These are phyloP conservation scores for Apeltes quadracus DNA, from an alignment of 2,113 vertebrate species.

Conservation along the genomic window DNA sequence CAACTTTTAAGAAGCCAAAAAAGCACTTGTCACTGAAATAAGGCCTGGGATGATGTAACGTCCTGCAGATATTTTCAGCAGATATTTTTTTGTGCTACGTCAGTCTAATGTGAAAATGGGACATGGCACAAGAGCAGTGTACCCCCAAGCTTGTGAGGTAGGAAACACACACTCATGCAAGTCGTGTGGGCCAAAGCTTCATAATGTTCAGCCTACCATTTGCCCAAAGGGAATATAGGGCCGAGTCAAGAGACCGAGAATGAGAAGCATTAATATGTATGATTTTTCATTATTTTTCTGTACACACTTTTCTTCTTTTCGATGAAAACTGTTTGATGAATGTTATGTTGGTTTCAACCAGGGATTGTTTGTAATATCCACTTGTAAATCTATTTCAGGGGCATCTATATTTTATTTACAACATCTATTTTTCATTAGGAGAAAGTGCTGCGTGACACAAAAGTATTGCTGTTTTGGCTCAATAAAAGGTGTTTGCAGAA, in stretches of 20 bases:
- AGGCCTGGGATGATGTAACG: neutral
- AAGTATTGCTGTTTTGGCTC: conserved; percentile 53
- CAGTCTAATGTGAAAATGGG: conserved; percentile 1
- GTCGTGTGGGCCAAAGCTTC: conserved; percentile 23
- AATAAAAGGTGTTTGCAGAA: conserved; percentile 47
- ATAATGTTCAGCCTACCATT: conserved; percentile 15
- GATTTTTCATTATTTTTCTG: neutral
- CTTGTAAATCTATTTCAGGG: conserved; percentile 52
- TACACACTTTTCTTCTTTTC: conserved; percentile 14
- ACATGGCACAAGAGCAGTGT: neutral
- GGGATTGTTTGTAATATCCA: conserved; percentile 41
- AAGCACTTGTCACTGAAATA: neutral
- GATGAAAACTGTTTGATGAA: conserved; percentile 22
- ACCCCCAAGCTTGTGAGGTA: conserved; percentile 3
- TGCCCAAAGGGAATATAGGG: conserved; percentile 16
- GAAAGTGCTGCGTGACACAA: conserved; percentile 41
- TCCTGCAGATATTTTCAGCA: neutral
- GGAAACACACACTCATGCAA: conserved; percentile 35
- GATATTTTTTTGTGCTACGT: neutral
- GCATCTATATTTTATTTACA: conserved; percentile 64
- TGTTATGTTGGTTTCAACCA: conserved; percentile 15
- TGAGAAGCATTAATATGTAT: neutral
- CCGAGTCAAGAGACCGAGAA: neutral
- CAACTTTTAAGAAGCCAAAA: neutral
- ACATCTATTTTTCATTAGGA: conserved; percentile 65